Evolutionary conservation across 2,113 vertebrate genomes (phyloP), one percentile per base, ranked within the genome.

Genomic region (Tympanuchus pallidicinctus): DNA sequence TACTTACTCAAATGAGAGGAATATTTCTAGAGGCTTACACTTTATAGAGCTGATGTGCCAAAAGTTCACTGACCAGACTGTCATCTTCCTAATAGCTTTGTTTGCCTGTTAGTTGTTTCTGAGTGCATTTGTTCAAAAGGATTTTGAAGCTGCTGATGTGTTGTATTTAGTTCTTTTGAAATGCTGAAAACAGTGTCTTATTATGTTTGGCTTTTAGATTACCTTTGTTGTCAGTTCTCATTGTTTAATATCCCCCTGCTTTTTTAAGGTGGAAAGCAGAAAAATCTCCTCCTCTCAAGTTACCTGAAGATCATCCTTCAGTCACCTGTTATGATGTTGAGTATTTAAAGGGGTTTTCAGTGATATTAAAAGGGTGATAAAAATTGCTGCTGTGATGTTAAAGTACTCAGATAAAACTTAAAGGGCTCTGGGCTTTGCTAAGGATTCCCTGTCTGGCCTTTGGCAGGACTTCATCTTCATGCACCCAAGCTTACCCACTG

Each of bases 71-170:
- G 91, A 84, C 81, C 86, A 90, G 77, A 73, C 61, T 75, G 75
- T 81, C 77, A 32, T 86, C 90, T 96, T 96, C 92, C 77, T 94
- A 90, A 95, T 92, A 89, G 95, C 94, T 95, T 96, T 96, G 96
- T 96, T 96, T 94, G 95, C 95, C 89, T 76, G 88, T 96, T 95
- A 93, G 89, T 94, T 94, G 95, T 96, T 96, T 95, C 95, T 86
- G 95, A 96, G 83, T 93, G 90, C 92, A 81, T 93, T 96, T 94
- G 85, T 94, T 96, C 83, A 94, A 96, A 95, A 96, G 95, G 96
- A 88, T 96, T 95, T 95, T 93, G 94, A 96, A 95, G 90, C 90
- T 96, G 96, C 96, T 96, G 96, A 96, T 96, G 92, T 94, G 90
- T 73, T 95, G 92, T 54, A 92, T 96, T 96, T 92, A 61, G 86